These are phyloP conservation scores for Chloropsis hardwickii DNA, from an alignment of 2,113 vertebrate species.

Conservation along the genomic window DNA sequence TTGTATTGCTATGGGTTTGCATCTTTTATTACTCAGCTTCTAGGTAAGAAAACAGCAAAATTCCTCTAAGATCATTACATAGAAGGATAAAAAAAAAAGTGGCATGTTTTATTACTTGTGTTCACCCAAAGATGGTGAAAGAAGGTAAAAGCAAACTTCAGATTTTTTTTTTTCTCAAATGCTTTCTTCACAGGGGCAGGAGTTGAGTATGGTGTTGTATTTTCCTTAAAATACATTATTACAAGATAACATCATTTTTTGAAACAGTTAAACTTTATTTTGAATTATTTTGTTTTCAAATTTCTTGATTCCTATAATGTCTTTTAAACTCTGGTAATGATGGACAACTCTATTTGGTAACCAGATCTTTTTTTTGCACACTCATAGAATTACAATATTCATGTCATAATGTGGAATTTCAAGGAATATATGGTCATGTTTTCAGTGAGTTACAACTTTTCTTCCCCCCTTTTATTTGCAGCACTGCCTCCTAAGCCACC, in stretches of 20 bases:
- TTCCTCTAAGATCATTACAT: slow-evolving; percentile 56
- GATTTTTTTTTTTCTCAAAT: background rate
- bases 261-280: background rate
- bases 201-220: background rate
- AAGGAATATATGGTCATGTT: background rate
- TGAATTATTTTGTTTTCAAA: background rate
- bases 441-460: slow-evolving; percentile 27
- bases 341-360: background rate
- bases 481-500: slow-evolving; percentile 97
- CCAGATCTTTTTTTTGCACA: background rate
- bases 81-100: background rate
- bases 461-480: slow-evolving; percentile 57
- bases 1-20: slow-evolving; percentile 18
- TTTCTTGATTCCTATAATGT: background rate
- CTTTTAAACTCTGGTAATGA: background rate
- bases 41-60: slow-evolving; percentile 29
- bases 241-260: background rate
- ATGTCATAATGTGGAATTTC: background rate
- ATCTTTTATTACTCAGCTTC: slow-evolving; percentile 32
- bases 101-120: slow-evolving; percentile 25
- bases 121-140: background rate
- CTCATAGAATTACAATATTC: background rate
- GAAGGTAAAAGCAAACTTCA: slow-evolving; percentile 41
- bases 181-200: background rate
- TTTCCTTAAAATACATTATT: background rate